Evolutionary conservation across 2,113 vertebrate genomes (phyloP).

Genomic region (Arenaria interpres): DNA sequence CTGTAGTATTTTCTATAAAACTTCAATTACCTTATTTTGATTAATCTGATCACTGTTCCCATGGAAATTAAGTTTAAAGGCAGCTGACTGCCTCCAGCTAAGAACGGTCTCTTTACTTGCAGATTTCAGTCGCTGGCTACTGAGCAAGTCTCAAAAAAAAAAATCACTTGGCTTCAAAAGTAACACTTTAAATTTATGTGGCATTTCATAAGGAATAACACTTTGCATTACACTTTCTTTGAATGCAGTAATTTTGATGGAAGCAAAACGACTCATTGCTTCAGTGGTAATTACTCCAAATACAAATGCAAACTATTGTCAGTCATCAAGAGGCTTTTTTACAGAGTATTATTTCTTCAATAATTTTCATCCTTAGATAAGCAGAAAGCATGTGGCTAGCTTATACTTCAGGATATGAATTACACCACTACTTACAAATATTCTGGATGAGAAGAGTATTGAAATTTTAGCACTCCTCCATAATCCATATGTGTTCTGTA

Average conservation of each 20-base stretch:
- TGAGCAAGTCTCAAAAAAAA: neutral
- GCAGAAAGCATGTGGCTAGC: neutral
- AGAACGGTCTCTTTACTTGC: neutral
- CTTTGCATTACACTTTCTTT: neutral
- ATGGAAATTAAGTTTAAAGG: conserved; percentile 62
- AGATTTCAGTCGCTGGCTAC: conserved; percentile 19
- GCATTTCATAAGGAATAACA: conserved; percentile 22
- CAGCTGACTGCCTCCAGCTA: conserved; percentile 61
- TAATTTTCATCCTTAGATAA: neutral
- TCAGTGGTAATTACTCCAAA: conserved; percentile 2
- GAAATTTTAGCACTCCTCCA: neutral
- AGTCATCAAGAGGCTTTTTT: neutral
- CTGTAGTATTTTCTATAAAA: conserved; percentile 33
- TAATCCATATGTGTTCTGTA: neutral
- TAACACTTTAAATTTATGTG: neutral
- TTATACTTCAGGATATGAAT: neutral
- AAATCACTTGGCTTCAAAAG: conserved; percentile 1
- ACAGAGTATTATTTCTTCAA: neutral
- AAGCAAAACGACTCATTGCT: neutral
- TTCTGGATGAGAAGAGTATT: neutral
- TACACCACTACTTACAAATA: neutral
- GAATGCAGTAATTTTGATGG: neutral
- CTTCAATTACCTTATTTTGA: conserved; percentile 55
- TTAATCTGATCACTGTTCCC: conserved; percentile 54
- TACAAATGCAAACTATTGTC: neutral